Evolutionary conservation across 53 echinoderm and acorn worm species (phyloP).

Genomic region (Temnopleurus reevesii): DNA sequence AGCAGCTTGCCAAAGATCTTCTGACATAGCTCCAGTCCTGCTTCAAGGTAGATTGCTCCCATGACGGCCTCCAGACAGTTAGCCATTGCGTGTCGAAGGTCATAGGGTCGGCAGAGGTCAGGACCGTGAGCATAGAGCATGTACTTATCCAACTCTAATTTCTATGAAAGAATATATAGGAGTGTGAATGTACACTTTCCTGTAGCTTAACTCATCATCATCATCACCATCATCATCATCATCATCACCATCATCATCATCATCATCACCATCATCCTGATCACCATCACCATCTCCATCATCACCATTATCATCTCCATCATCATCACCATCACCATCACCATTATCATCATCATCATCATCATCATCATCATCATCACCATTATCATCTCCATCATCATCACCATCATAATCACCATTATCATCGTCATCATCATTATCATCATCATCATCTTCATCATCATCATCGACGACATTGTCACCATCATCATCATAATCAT

Average conservation of each 20-base stretch:
- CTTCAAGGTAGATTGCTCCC: conserved; percentile 90
- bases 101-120: conserved; percentile 85
- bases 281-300: neutral
- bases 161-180: conserved; percentile 45
- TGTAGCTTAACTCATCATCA: neutral
- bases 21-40: conserved; percentile 66
- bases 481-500: neutral
- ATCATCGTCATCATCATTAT: neutral
- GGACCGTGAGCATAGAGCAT: conserved; percentile 97
- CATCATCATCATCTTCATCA: neutral
- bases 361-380: neutral
- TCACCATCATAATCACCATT: neutral
- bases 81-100: conserved; percentile 90
- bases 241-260: neutral
- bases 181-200: no score
- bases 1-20: conserved; percentile 76
- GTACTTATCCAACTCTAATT: conserved; percentile 82
- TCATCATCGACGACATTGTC: neutral
- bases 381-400: neutral
- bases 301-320: neutral
- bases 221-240: neutral
- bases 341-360: neutral
- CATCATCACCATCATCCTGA: neutral
- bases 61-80: conserved; percentile 93
- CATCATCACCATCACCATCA: neutral